Evolutionary conservation across 2,888 invertebrate genomes (phyloP).

Genomic region (Cerastis leucographa): DNA sequence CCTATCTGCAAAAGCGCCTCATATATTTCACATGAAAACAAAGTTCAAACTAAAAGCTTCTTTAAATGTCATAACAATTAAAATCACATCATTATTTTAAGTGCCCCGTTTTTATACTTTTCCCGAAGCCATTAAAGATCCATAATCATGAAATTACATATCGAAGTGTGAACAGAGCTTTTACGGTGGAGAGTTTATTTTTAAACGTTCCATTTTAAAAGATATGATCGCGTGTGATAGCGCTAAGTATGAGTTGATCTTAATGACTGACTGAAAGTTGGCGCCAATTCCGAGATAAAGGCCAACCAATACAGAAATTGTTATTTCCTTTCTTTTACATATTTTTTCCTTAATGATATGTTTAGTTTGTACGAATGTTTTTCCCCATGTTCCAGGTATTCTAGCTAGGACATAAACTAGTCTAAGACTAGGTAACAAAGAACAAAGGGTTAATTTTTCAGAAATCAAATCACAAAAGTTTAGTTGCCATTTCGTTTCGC

Average conservation of each 20-base stretch:
- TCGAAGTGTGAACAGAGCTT: slow-evolving; percentile 35
- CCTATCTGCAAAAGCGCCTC: neutral
- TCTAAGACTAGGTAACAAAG: neutral
- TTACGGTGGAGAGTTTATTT: slow-evolving; percentile 35
- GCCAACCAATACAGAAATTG: neutral
- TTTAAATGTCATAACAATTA: slow-evolving; percentile 25
- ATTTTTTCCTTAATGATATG: neutral
- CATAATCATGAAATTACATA: slow-evolving; percentile 49
- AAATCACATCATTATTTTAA: slow-evolving; percentile 37
- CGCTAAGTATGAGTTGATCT: slow-evolving; percentile 14
- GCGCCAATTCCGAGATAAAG: slow-evolving; percentile 19
- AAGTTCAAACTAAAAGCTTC: slow-evolving; percentile 37
- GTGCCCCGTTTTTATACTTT: slow-evolving; percentile 22
- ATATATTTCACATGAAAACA: neutral
- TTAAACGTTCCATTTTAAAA: slow-evolving; percentile 23
- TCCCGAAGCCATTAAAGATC: slow-evolving; percentile 27
- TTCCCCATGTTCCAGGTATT: neutral
- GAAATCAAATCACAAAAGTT: neutral
- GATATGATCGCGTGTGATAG: slow-evolving; percentile 26
- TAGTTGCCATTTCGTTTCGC: neutral
- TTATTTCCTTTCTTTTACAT: neutral
- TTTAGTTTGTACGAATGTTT: neutral
- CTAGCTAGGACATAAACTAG: neutral
- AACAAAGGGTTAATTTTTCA: no score
- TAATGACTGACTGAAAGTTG: slow-evolving; percentile 41